Evolutionary conservation across 2,888 invertebrate species (phyloP).

Genomic region (Eucera pruinosa): DNA sequence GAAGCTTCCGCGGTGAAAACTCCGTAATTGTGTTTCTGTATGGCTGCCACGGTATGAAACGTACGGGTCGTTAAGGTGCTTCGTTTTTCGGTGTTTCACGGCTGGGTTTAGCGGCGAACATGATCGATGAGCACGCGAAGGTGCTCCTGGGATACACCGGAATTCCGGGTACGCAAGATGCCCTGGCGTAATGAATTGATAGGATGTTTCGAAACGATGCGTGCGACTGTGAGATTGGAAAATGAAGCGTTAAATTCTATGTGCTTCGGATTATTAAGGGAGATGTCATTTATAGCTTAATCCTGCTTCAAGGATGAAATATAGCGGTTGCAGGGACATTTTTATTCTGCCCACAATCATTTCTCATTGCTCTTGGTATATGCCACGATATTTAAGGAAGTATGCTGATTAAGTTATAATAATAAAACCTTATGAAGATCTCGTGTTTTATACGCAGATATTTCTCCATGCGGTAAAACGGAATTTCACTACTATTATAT

Average conservation of each 20-base stretch:
- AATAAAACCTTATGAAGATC: conserved; percentile 17
- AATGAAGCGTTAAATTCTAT: conserved; percentile 1
- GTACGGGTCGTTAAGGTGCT: conserved; percentile 51
- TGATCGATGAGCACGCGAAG: conserved; percentile 66
- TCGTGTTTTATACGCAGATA: neutral
- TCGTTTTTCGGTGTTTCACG: conserved; percentile 38
- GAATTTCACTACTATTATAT: conserved; percentile 21
- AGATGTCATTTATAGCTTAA: conserved; percentile 8
- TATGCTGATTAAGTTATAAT: conserved; percentile 40
- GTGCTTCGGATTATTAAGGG: neutral
- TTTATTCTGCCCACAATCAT: too few species aligned
- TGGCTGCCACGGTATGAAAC: conserved; percentile 38
- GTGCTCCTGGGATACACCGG: conserved; percentile 51
- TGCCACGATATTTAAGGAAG: neutral
- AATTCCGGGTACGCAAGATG: conserved; percentile 51
- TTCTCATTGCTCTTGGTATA: neutral
- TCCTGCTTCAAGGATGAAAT: neutral
- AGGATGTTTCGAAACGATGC: conserved; percentile 50
- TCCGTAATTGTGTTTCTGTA: conserved; percentile 62
- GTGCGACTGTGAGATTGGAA: neutral
- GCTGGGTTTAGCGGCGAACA: conserved; percentile 43
- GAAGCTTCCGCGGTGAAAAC: conserved; percentile 55
- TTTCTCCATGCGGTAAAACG: conserved; percentile 19
- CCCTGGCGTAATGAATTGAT: conserved; percentile 66
- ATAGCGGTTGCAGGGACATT: neutral